Conservation (phyloP, 2,113 vertebrate genomes). For the Desmodus rotundus region DNA sequence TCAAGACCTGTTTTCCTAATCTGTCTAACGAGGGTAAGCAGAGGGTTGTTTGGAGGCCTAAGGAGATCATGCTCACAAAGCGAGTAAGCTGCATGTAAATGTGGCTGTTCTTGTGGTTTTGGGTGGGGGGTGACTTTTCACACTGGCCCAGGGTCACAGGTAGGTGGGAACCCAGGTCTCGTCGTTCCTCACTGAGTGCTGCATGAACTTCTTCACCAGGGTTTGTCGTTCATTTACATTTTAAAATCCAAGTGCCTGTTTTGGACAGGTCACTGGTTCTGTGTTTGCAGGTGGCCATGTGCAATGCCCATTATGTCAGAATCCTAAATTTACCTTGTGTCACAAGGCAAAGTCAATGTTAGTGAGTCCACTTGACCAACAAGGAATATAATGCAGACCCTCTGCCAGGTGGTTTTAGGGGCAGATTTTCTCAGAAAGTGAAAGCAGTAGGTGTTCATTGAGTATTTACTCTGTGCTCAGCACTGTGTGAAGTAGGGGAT, state of each 20-base stretch:
- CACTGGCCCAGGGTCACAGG: not conserved
- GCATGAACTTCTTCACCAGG: not conserved
- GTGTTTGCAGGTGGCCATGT: not conserved
- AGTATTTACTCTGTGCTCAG: not conserved
- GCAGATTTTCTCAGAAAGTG: constrained; percentile 13
- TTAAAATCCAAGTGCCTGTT: not conserved
- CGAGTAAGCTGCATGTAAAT: not conserved
- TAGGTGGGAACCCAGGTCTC: not conserved
- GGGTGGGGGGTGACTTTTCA: not conserved
- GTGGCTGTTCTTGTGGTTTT: not conserved
- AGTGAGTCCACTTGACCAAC: constrained; percentile 15
- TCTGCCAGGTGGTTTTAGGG: not conserved
- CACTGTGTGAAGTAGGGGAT: not conserved
- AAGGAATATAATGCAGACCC: not conserved
- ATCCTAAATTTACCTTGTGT: not conserved
- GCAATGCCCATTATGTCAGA: not conserved
- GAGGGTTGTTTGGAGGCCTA: not conserved
- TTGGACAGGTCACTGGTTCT: not conserved
- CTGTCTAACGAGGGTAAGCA: not conserved
- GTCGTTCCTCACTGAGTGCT: not conserved
- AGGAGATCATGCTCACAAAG: not conserved
- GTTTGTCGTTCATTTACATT: not conserved
- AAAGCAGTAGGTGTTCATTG: not conserved
- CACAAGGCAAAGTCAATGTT: constrained; percentile 16
- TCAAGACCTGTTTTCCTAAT: not conserved